Evolutionary conservation across 2,113 vertebrate species (phyloP).

Genomic region (Pygoscelis antarcticus): DNA sequence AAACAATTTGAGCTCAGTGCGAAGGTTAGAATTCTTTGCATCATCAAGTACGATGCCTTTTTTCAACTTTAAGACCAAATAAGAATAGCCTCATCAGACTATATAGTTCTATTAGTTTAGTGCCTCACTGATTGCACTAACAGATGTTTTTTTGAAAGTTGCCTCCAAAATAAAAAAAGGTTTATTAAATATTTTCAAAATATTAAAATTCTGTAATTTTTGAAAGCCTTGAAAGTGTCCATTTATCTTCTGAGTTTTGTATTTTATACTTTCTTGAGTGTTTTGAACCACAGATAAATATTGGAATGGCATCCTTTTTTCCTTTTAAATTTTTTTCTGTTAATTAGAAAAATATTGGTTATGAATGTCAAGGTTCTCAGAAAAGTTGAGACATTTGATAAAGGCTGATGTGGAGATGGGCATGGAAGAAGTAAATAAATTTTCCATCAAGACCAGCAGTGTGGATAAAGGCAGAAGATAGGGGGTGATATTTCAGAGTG

Average conservation of each 20-base stretch:
- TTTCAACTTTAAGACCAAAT: background rate
- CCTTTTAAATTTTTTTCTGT: background rate
- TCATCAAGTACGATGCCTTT: rapidly evolving
- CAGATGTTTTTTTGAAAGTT: background rate
- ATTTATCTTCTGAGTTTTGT: background rate
- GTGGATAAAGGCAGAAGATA: background rate
- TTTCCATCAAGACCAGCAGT: background rate
- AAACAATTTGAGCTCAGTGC: background rate
- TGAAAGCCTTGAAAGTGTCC: background rate
- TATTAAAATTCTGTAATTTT: background rate
- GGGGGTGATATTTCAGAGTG: background rate
- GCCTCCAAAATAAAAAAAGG: background rate
- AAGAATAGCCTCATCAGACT: background rate
- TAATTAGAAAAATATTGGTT: background rate
- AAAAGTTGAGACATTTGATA: background rate
- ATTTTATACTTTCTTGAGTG: background rate
- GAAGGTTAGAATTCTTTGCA: background rate
- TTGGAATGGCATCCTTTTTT: background rate
- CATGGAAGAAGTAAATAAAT: background rate
- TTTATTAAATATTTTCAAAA: background rate
- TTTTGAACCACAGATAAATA: background rate
- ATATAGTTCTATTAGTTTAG: background rate
- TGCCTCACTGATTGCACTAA: background rate
- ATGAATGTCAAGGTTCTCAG: background rate
- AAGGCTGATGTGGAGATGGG: background rate